Evolutionary conservation across 2,113 vertebrate genomes (phyloP).

Genomic region (Corythornis madagascariensis): DNA sequence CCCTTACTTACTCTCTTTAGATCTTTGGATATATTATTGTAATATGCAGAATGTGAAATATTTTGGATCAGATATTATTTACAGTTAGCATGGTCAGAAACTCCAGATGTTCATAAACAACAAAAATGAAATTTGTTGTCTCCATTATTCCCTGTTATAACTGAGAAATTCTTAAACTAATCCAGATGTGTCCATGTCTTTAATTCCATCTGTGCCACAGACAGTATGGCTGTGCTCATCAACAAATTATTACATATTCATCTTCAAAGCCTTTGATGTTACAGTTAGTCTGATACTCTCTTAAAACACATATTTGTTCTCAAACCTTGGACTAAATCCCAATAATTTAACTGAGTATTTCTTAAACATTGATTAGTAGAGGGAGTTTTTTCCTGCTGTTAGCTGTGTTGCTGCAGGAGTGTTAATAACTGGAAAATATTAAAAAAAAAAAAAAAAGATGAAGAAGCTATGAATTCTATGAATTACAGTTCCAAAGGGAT

Average conservation of each 20-base stretch:
- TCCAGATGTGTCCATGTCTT: conserved; percentile 46
- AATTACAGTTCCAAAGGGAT: neutral
- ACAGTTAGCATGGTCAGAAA: conserved; percentile 1
- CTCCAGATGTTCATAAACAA: conserved; percentile 51
- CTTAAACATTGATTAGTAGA: neutral
- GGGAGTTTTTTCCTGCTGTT: neutral
- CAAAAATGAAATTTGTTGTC: conserved; percentile 3
- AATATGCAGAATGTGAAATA: conserved; percentile 43
- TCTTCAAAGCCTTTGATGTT: conserved; percentile 9
- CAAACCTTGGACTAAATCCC: neutral
- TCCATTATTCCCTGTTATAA: conserved; percentile 16
- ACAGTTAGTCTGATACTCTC: neutral
- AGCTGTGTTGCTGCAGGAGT: neutral
- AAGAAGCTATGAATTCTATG: neutral
- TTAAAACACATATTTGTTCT: conserved; percentile 12
- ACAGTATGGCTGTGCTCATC: neutral
- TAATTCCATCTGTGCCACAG: conserved; percentile 37
- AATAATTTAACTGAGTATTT: neutral
- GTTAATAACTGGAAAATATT: neutral
- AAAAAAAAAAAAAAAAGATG: neutral
- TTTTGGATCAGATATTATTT: conserved; percentile 54
- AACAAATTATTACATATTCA: conserved; percentile 28
- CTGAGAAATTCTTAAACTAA: conserved; percentile 47
- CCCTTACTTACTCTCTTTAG: neutral
- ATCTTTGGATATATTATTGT: conserved; percentile 5